Conservation (phyloP, 2,797 vertebrate genomes). For the Mormyrus proboscirostris region DNA sequence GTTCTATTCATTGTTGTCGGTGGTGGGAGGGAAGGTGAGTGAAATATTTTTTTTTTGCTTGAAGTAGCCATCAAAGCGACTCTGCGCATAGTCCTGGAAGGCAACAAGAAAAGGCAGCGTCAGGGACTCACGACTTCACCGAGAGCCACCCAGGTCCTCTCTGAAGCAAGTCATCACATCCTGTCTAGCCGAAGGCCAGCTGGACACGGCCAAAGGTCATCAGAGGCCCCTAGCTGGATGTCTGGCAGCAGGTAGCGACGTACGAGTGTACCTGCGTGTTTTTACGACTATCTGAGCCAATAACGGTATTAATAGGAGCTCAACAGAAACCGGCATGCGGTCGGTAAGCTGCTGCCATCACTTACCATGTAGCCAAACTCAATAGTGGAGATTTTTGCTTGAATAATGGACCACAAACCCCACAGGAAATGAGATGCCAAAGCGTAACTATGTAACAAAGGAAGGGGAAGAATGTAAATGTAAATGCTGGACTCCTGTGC, state of each 20-base stretch:
- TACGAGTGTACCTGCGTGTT: not conserved
- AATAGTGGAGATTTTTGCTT: constrained; percentile 88
- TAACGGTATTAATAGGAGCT: not conserved
- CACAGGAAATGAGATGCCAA: constrained; percentile 91
- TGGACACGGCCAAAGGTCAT: not conserved
- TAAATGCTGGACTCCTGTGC: not conserved
- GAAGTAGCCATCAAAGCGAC: constrained; percentile 83
- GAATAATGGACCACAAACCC: constrained; percentile 91
- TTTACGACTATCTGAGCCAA: not conserved
- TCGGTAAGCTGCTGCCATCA: not conserved
- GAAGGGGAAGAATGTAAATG: not conserved
- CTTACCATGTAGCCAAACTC: constrained; percentile 92
- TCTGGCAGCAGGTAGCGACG: not conserved
- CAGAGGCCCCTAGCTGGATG: not conserved
- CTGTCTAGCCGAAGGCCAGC: not conserved
- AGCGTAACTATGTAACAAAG: constrained; percentile 63
- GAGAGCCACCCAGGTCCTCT: not conserved
- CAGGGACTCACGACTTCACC: not conserved
- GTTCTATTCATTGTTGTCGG: not conserved
- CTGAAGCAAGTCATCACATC: not conserved
- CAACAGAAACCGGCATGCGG: not conserved
- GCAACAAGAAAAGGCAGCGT: not conserved
- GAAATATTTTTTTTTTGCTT: constrained; percentile 73
- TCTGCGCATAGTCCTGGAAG: constrained; percentile 79
- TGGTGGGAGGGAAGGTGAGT: constrained; percentile 37